Evolutionary conservation across 2,888 invertebrate species (phyloP).

Genomic region (Argynnis bischoffii): DNA sequence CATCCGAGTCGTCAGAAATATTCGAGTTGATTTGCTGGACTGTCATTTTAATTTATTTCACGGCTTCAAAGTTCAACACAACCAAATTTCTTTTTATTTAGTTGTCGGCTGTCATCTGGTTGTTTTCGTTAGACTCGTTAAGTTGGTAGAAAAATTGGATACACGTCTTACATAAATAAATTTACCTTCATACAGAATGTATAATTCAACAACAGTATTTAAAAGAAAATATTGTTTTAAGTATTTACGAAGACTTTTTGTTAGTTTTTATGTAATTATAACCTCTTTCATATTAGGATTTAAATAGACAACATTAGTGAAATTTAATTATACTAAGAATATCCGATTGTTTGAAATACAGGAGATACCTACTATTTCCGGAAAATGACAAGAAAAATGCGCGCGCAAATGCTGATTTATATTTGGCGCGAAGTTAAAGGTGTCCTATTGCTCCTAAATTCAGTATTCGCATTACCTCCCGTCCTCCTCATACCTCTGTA

Average conservation of each 20-base stretch:
- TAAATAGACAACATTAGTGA: background rate
- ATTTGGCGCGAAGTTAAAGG: conserved; percentile 37
- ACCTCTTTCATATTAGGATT: too few relatives aligned
- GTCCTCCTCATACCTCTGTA: conserved; percentile 23
- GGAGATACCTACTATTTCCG: conserved; percentile 24
- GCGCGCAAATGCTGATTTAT: conserved; percentile 37
- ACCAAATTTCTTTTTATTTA: conserved; percentile 71
- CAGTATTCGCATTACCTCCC: conserved; percentile 34
- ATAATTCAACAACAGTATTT: background rate
- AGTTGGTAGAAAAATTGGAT: conserved; percentile 40
- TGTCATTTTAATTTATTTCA: conserved; percentile 83
- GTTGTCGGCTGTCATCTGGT: conserved; percentile 50
- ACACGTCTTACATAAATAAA: conserved; percentile 7
- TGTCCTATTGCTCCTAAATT: conserved; percentile 29
- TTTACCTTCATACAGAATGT: background rate
- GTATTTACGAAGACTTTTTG: background rate
- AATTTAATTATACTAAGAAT: background rate
- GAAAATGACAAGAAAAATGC: conserved; percentile 35
- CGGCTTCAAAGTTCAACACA: conserved; percentile 71
- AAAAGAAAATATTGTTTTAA: background rate
- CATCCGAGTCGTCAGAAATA: conserved; percentile 81
- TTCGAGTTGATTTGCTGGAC: conserved; percentile 79
- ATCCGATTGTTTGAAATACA: conserved; percentile 1
- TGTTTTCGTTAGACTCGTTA: conserved; percentile 30
- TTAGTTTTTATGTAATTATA: background rate